Conservation (phyloP, 2,797 vertebrate species). For the Australoheros facetus region DNA sequence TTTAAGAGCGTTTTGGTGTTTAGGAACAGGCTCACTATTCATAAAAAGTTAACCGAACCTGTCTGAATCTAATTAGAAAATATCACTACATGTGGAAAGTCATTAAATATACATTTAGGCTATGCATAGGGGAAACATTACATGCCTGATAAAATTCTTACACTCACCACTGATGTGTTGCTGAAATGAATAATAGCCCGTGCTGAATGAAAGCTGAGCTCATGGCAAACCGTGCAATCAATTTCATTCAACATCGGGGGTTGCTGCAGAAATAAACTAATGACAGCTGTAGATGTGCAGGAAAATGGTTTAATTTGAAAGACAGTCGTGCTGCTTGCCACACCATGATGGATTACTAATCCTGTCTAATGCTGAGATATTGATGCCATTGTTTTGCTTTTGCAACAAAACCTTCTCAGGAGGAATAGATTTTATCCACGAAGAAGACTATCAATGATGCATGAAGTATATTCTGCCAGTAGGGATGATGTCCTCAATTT, state of each 20-base stretch:
- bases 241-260: constrained; percentile 66
- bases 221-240: constrained; percentile 67
- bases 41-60: not conserved
- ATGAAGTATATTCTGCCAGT: constrained; percentile 22
- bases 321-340: constrained; percentile 8
- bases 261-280: constrained; percentile 70
- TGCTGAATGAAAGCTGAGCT: constrained; percentile 61
- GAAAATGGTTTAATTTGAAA: constrained; percentile 62
- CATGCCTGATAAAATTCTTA: constrained; percentile 4
- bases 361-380: constrained; percentile 43
- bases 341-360: constrained; percentile 59
- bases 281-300: constrained; percentile 55
- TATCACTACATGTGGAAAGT: not conserved
- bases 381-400: constrained; percentile 38
- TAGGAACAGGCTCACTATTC: not conserved
- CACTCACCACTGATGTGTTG: constrained; percentile 47
- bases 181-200: constrained; percentile 63
- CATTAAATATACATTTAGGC: constrained; percentile 13
- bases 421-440: constrained; percentile 33
- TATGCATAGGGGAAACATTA: constrained; percentile 25
- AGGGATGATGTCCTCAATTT: constrained; percentile 49
- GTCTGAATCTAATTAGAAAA: not conserved
- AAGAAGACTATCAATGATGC: constrained; percentile 17
- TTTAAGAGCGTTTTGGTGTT: not conserved
- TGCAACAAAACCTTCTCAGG: constrained; percentile 31